Conservation (phyloP, 2,888 invertebrate species). For the Polydrusus cervinus region DNA sequence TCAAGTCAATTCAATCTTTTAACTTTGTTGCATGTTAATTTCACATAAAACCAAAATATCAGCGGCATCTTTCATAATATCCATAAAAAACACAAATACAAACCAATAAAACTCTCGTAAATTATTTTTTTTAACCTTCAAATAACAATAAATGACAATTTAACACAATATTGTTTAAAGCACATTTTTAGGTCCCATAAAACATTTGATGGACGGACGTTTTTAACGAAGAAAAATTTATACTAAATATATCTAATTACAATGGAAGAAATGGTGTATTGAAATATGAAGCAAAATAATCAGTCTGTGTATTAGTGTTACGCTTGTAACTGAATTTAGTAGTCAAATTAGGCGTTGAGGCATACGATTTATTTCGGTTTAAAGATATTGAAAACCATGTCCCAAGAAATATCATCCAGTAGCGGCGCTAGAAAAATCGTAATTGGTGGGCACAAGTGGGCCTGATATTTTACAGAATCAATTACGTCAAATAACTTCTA, state of each 20-base stretch:
- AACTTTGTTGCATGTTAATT: slow-evolving; percentile 29
- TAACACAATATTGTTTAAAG: background rate
- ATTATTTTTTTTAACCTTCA: slow-evolving; percentile 22
- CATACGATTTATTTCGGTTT: too few species aligned
- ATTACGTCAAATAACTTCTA: too few species aligned
- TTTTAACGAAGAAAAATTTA: too few species aligned
- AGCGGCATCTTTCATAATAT: slow-evolving; percentile 21
- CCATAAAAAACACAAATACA: slow-evolving; percentile 21
- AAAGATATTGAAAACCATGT: too few species aligned
- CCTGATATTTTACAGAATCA: too few species aligned
- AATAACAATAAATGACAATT: slow-evolving; percentile 2
- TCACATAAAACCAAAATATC: slow-evolving; percentile 12
- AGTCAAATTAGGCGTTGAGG: too few species aligned
- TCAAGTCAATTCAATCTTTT: slow-evolving; percentile 2
- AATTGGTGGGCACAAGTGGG: too few species aligned
- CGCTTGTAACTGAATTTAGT: too few species aligned
- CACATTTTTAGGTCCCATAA: background rate
- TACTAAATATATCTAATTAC: background rate
- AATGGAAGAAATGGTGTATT: background rate
- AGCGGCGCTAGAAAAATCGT: too few species aligned
- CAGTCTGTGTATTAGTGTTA: too few species aligned
- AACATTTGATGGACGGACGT: too few species aligned
- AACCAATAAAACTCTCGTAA: slow-evolving; percentile 24
- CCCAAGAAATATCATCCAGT: too few species aligned
- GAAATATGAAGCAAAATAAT: background rate